Evolutionary conservation across 2,888 invertebrate genomes (phyloP), one percentile per base, ranked within the genome.

Genomic region (Apotomis capreana): DNA sequence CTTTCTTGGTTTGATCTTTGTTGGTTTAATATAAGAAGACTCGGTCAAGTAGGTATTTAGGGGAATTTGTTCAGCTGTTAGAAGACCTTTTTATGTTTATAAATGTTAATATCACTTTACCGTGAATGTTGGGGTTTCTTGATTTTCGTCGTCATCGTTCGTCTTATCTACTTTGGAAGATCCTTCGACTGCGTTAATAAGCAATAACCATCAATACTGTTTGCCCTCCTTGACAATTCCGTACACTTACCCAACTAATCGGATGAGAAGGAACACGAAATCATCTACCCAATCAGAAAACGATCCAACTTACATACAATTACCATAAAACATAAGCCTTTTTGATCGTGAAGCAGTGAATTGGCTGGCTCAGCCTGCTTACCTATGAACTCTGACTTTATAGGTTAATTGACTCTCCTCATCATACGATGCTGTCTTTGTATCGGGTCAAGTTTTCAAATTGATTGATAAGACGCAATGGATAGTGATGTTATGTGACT

Each of bases 121-220:
- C 26, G 26, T 15, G 15, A 15, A 15, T 15, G 15, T 26, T 26
- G 26, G 26, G 26, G 26, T 26, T 26, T 26, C 26, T 26, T 40
- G 3, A 40, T 40, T 40, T 40, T n/a, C n/a, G n/a, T n/a, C n/a
- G n/a, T n/a, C n/a, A n/a, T n/a, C 6, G 40, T 6, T 40, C 6
- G 40, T 6, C 6, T 40, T 40, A 40, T 6, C 40, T 40, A 6
- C 40, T 40, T 40, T 6, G 40, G 40, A 40, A 40, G 40, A 26
- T 36, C 40, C 15, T 64, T 44, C 44, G 40, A 40, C 49, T 40
- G 46, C 9, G 44, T 71, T 67, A 26, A 61, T 67, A 61, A 67
- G 55, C 55, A 61, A 67, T 70, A 70, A 46, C 55, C 60, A 67
- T 70, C 49, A 49, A 67, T 71, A 71, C 55, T 54, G 46, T 36